phyloP scores from a whole-genome alignment of 2,797 vertebrate genomes.

The Poecile montanus region DNA sequence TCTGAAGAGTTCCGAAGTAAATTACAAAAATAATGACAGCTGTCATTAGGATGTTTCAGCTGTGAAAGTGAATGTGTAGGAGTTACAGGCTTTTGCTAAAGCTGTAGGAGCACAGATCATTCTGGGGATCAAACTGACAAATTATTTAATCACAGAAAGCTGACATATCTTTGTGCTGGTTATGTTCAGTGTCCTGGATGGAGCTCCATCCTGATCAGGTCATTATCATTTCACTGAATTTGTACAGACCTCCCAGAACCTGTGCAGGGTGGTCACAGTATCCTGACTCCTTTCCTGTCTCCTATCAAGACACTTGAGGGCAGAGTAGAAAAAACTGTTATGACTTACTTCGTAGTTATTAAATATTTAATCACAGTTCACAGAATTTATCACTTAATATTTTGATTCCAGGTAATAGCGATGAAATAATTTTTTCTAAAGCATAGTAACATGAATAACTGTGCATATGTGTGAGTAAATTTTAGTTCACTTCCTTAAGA shows the following conservation, averaged over 20 bases:
- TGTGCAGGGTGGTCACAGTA: not conserved
- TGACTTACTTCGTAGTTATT: not conserved
- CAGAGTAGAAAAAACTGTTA: not conserved
- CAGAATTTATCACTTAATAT: not conserved
- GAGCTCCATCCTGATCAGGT: not conserved
- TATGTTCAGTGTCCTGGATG: not conserved
- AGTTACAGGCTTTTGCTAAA: not conserved
- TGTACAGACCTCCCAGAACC: not conserved
- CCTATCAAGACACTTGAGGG: not conserved
- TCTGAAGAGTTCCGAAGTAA: constrained; percentile 33
- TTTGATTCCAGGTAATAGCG: not conserved
- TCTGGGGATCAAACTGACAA: not conserved
- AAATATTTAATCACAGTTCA: not conserved
- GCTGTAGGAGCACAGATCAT: not conserved
- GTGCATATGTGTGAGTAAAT: not conserved
- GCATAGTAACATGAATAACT: not conserved
- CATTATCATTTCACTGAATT: not conserved
- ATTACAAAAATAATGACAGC: constrained; percentile 12
- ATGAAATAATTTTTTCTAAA: not conserved
- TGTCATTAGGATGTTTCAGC: constrained; percentile 28
- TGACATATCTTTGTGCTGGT: not conserved
- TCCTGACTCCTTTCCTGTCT: not conserved
- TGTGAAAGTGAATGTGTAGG: not conserved
- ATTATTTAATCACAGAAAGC: not conserved
- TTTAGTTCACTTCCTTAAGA: not conserved